phyloP scores from a whole-genome alignment of 2,113 vertebrate genomes.

The Rousettus leschenaultii region DNA sequence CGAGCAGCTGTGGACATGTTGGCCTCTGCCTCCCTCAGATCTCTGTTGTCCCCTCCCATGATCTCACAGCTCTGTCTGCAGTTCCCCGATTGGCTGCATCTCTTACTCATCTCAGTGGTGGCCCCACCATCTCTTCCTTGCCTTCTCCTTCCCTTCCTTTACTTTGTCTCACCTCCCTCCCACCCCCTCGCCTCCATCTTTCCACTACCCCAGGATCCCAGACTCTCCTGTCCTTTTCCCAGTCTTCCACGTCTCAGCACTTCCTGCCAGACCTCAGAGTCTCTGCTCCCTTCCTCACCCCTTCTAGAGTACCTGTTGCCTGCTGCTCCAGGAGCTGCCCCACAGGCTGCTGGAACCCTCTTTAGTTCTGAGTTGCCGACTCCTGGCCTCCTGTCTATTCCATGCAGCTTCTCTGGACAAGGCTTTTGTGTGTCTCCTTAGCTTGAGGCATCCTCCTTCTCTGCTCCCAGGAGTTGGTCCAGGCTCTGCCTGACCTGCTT shows the following conservation, averaged over 20 bases:
- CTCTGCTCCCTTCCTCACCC: neutral
- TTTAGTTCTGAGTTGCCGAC: neutral
- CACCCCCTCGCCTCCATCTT: neutral
- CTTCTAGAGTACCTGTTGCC: neutral
- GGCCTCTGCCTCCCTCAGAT: neutral
- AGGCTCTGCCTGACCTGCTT: neutral
- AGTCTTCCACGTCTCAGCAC: neutral
- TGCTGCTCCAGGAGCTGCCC: accelerated
- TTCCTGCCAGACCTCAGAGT: neutral
- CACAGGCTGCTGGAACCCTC: neutral
- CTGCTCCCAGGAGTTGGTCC: neutral
- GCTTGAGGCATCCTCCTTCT: neutral
- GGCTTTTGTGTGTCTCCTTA: neutral
- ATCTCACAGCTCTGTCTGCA: neutral
- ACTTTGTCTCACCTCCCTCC: neutral
- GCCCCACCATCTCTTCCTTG: neutral
- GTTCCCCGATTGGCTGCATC: neutral
- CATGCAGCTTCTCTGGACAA: no score
- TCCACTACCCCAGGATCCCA: neutral
- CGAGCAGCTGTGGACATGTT: neutral
- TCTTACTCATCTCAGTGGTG: neutral
- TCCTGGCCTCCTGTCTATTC: no score
- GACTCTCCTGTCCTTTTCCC: no score
- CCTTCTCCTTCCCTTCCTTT: neutral
- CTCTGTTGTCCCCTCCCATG: neutral